Evolutionary conservation across 2,797 vertebrate genomes (phyloP), one percentile per base, ranked within the genome.

Genomic region (Semaprochilodus insignis): DNA sequence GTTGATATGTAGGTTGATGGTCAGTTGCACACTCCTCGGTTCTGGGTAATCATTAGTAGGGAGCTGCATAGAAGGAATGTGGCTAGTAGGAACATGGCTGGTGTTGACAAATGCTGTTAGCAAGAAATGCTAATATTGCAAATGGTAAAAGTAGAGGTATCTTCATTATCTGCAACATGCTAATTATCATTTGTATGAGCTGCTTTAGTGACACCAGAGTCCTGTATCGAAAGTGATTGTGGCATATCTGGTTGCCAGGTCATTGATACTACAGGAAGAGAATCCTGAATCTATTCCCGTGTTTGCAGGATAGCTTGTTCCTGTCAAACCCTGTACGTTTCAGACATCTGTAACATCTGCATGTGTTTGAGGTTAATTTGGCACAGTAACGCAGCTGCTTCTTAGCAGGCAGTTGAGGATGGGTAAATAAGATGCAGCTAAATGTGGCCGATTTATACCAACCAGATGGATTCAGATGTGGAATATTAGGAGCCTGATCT

Each of bases 271-370:
- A 85, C 91, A 92, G 91, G 91, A 54, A 93, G 62, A 93, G 74
- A 15, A 81, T 80, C 17, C 17, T 84, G 91, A 89, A 90, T 92
- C 81, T 23, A 6, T 93, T 93, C 93, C 93, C 90, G 93, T 94
- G 93, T 94, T 90, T 91, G 90, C 76, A 86, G 90, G 91, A 92
- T 3, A 4, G 0, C 6, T 23, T 3, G 74, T 94, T 89, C 91
- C 92, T 93, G 1, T 87, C 74, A 74, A 78, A 95, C 94, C 93
- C 93, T 93, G 93, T 82, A 23, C 86, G 93, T 93, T 92, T 90
- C 92, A 86, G 21, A 94, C 90, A 94, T 5, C 27, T 67, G 31
- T 4, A 74, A 94, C 90, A 94, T 5, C 27, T 67, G 31, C 10
- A 74, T 65, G 25, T 65, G 31, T 7, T 5, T 40, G 52, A 21